Conservation (phyloP, 2,797 vertebrate genomes). For the Paguma larvata region DNA sequence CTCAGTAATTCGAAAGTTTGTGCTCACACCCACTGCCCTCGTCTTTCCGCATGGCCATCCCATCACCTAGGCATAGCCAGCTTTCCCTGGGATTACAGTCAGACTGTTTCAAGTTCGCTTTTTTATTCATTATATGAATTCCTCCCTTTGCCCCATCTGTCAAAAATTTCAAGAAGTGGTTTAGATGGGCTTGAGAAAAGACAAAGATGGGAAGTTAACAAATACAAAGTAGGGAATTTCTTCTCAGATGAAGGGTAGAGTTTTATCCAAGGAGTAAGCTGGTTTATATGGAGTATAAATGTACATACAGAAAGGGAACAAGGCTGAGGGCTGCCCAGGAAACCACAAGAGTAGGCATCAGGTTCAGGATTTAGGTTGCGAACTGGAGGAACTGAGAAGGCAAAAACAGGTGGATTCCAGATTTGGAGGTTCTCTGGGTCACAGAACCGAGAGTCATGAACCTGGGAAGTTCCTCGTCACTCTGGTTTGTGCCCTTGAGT, state of each 20-base stretch:
- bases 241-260: constrained; percentile 45
- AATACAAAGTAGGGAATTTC: constrained; percentile 7
- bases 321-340: background rate
- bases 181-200: constrained; percentile 40
- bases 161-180: constrained; percentile 3
- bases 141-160: background rate
- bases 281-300: background rate
- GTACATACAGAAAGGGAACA: background rate
- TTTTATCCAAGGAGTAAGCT: background rate
- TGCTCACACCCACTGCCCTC: background rate
- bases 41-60: background rate
- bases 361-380: background rate
- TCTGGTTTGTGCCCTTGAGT: background rate
- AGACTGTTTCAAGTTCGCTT: background rate
- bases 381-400: constrained; percentile 33
- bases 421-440: constrained; percentile 40
- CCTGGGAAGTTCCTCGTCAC: background rate
- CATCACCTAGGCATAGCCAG: background rate
- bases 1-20: background rate
- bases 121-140: constrained; percentile 37
- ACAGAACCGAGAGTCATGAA: background rate
- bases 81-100: background rate
- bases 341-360: background rate
- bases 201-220: background rate
- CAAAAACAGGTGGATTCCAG: constrained; percentile 21